Evolutionary conservation across 2,797 vertebrate genomes (phyloP).

Genomic region (Epinephelus coioides): DNA sequence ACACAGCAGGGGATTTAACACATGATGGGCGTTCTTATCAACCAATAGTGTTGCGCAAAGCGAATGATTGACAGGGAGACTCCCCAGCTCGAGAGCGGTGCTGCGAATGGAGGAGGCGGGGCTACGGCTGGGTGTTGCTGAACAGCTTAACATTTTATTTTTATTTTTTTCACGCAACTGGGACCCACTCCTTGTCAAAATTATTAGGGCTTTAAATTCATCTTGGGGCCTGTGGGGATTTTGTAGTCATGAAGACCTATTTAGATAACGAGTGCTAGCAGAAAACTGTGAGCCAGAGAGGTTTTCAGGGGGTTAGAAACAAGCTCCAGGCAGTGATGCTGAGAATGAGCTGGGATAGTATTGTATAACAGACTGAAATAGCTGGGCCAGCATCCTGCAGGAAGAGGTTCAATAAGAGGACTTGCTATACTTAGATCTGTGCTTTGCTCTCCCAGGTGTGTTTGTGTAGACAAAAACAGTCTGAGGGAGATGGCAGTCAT

Average conservation of each 20-base stretch:
- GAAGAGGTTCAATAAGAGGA: slow-evolving; percentile 57
- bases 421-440: slow-evolving; percentile 56
- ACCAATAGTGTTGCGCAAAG: slow-evolving; percentile 56
- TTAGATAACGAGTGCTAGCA: slow-evolving; percentile 11
- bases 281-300: not conserved
- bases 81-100: slow-evolving; percentile 12
- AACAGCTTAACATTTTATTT: slow-evolving; percentile 45
- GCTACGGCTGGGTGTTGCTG: slow-evolving; percentile 73
- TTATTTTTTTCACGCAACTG: slow-evolving; percentile 21
- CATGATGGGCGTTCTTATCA: not conserved
- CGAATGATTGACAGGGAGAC: slow-evolving; percentile 66
- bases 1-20: slow-evolving; percentile 33
- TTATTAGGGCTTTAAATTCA: slow-evolving; percentile 38
- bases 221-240: slow-evolving; percentile 12
- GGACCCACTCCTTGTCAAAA: slow-evolving; percentile 36
- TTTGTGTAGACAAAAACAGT: slow-evolving; percentile 47
- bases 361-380: slow-evolving; percentile 67
- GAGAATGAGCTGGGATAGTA: slow-evolving; percentile 31
- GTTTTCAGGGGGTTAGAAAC: not conserved
- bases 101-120: slow-evolving; percentile 63
- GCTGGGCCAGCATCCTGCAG: slow-evolving; percentile 65
- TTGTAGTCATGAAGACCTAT: not conserved
- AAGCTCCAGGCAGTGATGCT: slow-evolving; percentile 42
- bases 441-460: slow-evolving; percentile 45
- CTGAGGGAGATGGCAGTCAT: slow-evolving; percentile 14